These are phyloP conservation scores for Oreochromis mossambicus DNA, from an alignment of 2,797 vertebrate genomes.

Conservation along the genomic window DNA sequence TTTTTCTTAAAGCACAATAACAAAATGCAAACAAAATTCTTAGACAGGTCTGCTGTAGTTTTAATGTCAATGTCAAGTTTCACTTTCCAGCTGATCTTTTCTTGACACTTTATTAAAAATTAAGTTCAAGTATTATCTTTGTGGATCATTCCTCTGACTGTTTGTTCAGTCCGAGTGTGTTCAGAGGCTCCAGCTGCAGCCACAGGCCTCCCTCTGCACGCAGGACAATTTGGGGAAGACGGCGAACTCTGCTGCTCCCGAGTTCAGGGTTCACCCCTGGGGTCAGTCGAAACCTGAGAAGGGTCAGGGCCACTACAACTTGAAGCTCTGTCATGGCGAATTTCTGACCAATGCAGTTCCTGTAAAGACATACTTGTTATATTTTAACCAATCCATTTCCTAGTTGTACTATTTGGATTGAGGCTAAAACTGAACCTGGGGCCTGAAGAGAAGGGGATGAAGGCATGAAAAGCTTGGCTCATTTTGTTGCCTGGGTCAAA, in stretches of 20 bases:
- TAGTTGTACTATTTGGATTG: rapidly evolving
- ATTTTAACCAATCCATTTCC: not conserved
- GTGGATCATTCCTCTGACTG: not conserved
- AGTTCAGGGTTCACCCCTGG: constrained; percentile 56
- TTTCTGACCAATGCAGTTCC: constrained; percentile 91
- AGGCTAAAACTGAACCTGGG: constrained; percentile 75
- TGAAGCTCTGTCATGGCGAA: constrained; percentile 87
- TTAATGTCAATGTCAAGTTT: no score
- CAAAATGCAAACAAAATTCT: no score
- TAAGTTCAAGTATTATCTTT: not conserved
- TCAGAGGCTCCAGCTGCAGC: constrained; percentile 76
- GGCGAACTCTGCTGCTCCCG: constrained; percentile 47
- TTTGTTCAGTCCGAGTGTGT: not conserved
- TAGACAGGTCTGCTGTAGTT: no score
- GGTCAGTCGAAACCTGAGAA: constrained; percentile 77
- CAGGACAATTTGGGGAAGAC: constrained; percentile 82
- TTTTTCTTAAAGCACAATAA: no score
- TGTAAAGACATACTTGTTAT: constrained; percentile 37
- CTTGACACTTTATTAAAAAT: no score
- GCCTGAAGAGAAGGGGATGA: constrained; percentile 89
- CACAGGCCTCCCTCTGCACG: constrained; percentile 80
- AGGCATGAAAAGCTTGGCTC: constrained; percentile 71
- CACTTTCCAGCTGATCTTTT: no score
- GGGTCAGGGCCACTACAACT: constrained; percentile 80
- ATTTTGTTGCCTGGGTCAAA: constrained; percentile 75